Evolutionary conservation across 2,888 invertebrate species (phyloP).

Genomic region (Philaethria dido): DNA sequence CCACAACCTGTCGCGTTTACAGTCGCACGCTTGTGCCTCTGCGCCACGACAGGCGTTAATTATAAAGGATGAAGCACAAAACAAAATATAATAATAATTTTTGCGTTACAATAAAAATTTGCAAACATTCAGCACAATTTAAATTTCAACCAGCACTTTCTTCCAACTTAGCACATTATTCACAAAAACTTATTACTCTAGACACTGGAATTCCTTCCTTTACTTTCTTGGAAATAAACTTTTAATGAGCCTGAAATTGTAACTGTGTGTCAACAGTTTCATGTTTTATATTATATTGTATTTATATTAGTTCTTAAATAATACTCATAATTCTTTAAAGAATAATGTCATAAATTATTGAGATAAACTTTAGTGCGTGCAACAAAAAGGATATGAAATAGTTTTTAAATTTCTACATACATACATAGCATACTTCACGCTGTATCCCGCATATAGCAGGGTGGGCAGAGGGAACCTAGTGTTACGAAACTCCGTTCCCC

Average conservation of each 20-base stretch:
- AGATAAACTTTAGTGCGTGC: not conserved
- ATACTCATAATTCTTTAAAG: not conserved
- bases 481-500: too few species aligned
- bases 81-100: too few species aligned
- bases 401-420: too few species aligned
- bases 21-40: too few species aligned
- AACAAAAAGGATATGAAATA: too few species aligned
- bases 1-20: too few species aligned
- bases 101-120: too few species aligned
- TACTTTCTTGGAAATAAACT: conserved; percentile 48
- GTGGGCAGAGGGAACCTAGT: too few species aligned
- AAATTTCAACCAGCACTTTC: conserved; percentile 40
- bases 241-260: conserved; percentile 47
- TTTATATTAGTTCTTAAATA: conserved; percentile 18
- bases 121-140: conserved; percentile 32
- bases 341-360: not conserved
- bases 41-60: too few species aligned
- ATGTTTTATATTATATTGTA: conserved; percentile 17
- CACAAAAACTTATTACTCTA: conserved; percentile 48
- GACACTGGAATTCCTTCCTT: conserved; percentile 48
- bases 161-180: conserved; percentile 49
- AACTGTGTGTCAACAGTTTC: conserved; percentile 37
- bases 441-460: too few species aligned
- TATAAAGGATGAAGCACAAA: too few species aligned
- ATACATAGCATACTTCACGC: too few species aligned